phyloP scores from a whole-genome alignment of 35 echinoderm and acorn worm genomes.

The Strongylocentrotus purpuratus region DNA sequence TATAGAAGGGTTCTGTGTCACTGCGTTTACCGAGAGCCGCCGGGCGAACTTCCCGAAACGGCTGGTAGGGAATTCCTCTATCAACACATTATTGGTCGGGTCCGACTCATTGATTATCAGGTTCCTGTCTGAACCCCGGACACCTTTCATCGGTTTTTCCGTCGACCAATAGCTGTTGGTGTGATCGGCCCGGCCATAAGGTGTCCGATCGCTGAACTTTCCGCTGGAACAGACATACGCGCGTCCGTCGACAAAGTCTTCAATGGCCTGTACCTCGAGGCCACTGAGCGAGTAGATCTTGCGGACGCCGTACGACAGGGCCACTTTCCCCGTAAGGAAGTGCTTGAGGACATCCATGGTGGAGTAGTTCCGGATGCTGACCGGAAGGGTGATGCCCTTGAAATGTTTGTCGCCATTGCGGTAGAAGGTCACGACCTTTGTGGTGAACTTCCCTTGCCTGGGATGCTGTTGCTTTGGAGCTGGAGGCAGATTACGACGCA shows the following conservation, averaged over 20 bases:
- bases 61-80: conserved; percentile 12
- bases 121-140: conserved; percentile 34
- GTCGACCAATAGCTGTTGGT: conserved; percentile 75
- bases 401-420: conserved; percentile 97
- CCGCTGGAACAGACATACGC: conserved; percentile 95
- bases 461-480: conserved; percentile 14
- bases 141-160: conserved; percentile 56
- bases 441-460: conserved; percentile 67
- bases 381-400: conserved; percentile 74
- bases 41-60: background rate
- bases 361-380: conserved; percentile 70
- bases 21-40: conserved; percentile 39
- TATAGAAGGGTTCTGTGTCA: conserved; percentile 55
- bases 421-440: conserved; percentile 88
- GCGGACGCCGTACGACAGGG: conserved; percentile 86
- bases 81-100: background rate
- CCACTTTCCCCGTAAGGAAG: conserved; percentile 76
- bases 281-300: conserved; percentile 79
- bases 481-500: conserved; percentile 31
- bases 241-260: conserved; percentile 82
- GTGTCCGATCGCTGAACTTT: conserved; percentile 67
- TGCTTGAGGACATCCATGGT: conserved; percentile 80
- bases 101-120: conserved; percentile 43
- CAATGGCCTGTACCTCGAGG: conserved; percentile 45
- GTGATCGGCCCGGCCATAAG: conserved; percentile 78